Percentiles rank a stretch among this genome's conserved stretches.
phyloP scores from a whole-genome alignment of 1,140 invertebrate genomes.

The Pristionchus pacificus region DNA sequence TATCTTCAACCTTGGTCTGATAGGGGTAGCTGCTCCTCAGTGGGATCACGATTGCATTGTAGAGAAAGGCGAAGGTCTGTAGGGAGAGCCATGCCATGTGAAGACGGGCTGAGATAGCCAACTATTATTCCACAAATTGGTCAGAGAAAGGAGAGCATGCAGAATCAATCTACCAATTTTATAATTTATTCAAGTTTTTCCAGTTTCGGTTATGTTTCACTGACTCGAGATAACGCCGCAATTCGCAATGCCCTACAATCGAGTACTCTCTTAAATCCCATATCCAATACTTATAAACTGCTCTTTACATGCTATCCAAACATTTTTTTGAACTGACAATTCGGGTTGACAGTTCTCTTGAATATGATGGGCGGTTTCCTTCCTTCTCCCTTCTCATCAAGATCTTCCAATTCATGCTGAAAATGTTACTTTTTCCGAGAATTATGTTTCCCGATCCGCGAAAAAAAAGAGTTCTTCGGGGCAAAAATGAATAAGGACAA shows the following conservation, averaged over 20 bases:
- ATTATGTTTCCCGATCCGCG: not conserved
- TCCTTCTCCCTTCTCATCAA: not conserved
- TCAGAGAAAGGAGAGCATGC: not conserved
- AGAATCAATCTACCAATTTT: constrained; percentile 2
- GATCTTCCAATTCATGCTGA: not conserved
- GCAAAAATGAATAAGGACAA: not conserved
- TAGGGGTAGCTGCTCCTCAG: constrained; percentile 78
- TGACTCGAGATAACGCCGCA: not conserved
- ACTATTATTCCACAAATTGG: no score
- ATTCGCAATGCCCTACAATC: constrained; percentile 6
- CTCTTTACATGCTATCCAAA: constrained; percentile 1
- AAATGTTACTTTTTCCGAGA: not conserved
- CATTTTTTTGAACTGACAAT: not conserved
- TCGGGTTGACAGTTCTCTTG: not conserved
- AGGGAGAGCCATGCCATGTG: constrained; percentile 80
- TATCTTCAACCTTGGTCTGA: constrained; percentile 70
- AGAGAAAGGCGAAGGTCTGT: constrained; percentile 74
- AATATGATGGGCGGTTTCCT: not conserved
- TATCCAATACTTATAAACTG: not conserved
- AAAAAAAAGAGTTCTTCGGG: not conserved
- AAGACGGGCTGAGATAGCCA: constrained; percentile 8
- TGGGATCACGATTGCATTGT: constrained; percentile 82
- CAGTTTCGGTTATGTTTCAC: not conserved
- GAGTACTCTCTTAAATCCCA: not conserved
- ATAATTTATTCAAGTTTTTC: constrained; percentile 1